phyloP scores from a whole-genome alignment of 2,113 vertebrate species.

The Nycticorax nycticorax region DNA sequence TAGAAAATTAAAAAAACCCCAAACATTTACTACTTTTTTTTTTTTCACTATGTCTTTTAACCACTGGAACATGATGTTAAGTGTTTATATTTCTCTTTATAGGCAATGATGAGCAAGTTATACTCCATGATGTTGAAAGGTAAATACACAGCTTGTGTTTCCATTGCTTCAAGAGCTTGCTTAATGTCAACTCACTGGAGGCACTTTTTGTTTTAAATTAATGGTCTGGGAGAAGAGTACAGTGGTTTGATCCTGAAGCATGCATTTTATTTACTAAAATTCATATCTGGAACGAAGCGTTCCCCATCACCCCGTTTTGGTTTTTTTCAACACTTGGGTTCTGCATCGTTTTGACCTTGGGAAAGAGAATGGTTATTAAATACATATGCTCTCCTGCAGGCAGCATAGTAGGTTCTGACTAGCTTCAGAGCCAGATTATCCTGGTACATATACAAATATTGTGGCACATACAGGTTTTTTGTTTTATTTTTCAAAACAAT shows the following conservation, averaged over 20 bases:
- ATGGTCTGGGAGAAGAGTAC: not conserved
- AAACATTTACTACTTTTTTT: not conserved
- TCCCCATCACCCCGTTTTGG: not conserved
- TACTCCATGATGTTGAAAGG: conserved; percentile 98
- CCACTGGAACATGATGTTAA: not conserved
- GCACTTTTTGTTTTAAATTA: not conserved
- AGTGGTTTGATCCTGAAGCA: not conserved
- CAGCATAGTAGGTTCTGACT: not conserved
- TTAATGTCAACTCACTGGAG: not conserved
- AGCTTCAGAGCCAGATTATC: not conserved
- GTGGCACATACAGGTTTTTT: not conserved
- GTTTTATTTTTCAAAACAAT: not conserved
- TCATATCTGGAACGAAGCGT: not conserved
- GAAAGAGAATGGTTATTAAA: not conserved
- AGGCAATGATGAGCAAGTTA: conserved; percentile 99
- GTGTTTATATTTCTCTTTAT: conserved; percentile 55
- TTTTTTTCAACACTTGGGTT: not conserved
- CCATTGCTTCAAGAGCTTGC: not conserved
- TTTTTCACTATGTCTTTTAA: not conserved
- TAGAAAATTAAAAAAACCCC: not conserved
- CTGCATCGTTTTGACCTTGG: not conserved
- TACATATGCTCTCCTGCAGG: not conserved
- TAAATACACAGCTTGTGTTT: conserved; percentile 67
- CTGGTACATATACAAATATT: not conserved
- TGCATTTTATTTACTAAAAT: not conserved